These are phyloP conservation scores for Solenopsis invicta DNA, from an alignment of 1,140 invertebrate species.

Conservation along the genomic window DNA sequence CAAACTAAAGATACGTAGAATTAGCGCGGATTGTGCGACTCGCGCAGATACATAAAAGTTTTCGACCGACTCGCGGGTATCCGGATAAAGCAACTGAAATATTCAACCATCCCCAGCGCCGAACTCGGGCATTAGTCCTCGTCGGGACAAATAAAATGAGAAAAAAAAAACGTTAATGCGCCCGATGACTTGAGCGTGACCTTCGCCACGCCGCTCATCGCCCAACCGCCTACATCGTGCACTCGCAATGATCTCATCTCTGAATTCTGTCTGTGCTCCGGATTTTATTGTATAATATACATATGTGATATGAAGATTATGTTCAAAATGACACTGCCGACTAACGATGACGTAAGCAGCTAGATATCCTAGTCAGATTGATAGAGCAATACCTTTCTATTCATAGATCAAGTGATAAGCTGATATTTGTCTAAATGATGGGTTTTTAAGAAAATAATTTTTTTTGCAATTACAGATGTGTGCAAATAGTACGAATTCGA, in stretches of 20 bases:
- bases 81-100: background rate
- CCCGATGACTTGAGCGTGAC: conserved; percentile 71
- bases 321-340: background rate
- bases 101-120: background rate
- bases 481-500: no score
- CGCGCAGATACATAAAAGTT: conserved; percentile 1
- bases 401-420: background rate
- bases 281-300: conserved; percentile 59
- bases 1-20: background rate
- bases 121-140: conserved; percentile 33
- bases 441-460: background rate
- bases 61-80: background rate
- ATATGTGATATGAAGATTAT: background rate
- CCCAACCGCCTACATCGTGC: conserved; percentile 70
- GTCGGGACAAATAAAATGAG: conserved; percentile 13
- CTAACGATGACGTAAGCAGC: background rate
- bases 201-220: conserved; percentile 65
- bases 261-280: conserved; percentile 72
- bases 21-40: conserved; percentile 3
- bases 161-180: conserved; percentile 63
- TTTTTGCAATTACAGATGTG: background rate
- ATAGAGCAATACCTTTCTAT: background rate
- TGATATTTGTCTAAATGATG: background rate
- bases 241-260: conserved; percentile 82
- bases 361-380: background rate